phyloP scores from a whole-genome alignment of 1,140 invertebrate genomes.

The Drosophila bifasciata region DNA sequence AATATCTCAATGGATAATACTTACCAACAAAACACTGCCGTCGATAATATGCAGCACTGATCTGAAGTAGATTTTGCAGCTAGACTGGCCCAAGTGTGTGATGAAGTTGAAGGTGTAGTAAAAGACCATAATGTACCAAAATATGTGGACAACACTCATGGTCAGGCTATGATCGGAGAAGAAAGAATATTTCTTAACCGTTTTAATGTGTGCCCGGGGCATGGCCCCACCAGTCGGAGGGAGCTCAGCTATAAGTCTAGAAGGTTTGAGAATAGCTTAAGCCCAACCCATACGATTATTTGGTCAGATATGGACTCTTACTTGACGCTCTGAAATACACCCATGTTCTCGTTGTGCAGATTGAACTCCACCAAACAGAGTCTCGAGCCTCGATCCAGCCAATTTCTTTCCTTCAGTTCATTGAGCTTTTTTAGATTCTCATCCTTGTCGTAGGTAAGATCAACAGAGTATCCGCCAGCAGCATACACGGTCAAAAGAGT shows the following conservation, averaged over 20 bases:
- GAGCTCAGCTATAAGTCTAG: slow-evolving; percentile 71
- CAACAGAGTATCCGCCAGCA: slow-evolving; percentile 58
- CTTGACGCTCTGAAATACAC: slow-evolving; percentile 71
- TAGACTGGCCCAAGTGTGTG: slow-evolving; percentile 30
- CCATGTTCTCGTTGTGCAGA: slow-evolving; percentile 67
- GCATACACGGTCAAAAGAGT: slow-evolving; percentile 50
- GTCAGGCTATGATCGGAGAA: slow-evolving; percentile 47
- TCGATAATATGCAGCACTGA: slow-evolving; percentile 60
- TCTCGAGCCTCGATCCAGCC: slow-evolving; percentile 71
- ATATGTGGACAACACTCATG: slow-evolving; percentile 56
- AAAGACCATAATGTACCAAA: slow-evolving; percentile 67
- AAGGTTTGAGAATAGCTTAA: background rate
- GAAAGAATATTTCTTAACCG: slow-evolving; percentile 61
- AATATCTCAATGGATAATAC: background rate
- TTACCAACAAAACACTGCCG: slow-evolving; percentile 52
- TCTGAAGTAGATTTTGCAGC: slow-evolving; percentile 42
- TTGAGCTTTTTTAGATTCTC: slow-evolving; percentile 42
- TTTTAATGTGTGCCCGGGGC: slow-evolving; percentile 66
- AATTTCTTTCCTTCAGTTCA: slow-evolving; percentile 28
- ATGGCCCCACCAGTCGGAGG: slow-evolving; percentile 71
- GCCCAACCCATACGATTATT: too few species aligned
- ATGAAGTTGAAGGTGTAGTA: slow-evolving; percentile 65
- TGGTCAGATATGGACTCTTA: slow-evolving; percentile 3
- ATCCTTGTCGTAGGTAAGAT: slow-evolving; percentile 39
- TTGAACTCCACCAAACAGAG: slow-evolving; percentile 69